A percentile compares a stretch with the other conserved stretches of the same genome.
phyloP scores from a whole-genome alignment of 2,113 vertebrate species.

The Paramormyrops kingsleyae region DNA sequence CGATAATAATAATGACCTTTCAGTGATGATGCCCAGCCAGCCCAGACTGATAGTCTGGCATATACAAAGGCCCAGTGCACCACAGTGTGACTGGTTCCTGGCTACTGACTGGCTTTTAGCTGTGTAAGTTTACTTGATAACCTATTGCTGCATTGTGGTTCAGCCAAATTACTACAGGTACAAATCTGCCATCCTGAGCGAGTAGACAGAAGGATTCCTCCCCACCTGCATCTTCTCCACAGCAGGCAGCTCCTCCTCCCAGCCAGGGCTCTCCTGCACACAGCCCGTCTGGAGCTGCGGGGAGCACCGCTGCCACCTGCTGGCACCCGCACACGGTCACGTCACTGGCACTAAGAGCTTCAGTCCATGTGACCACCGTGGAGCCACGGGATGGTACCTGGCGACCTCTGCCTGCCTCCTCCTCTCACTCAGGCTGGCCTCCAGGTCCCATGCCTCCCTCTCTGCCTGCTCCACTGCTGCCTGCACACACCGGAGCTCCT shows the following conservation, averaged over 20 bases:
- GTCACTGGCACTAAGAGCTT: neutral
- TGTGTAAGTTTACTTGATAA: neutral
- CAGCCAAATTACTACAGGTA: neutral
- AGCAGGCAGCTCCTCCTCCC: neutral
- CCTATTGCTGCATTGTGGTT: neutral
- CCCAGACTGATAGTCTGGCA: neutral
- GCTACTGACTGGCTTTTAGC: neutral
- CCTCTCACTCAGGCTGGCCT: constrained; percentile 4
- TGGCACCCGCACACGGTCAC: neutral
- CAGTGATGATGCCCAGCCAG: neutral
- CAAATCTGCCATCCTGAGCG: neutral
- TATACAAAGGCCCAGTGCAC: neutral
- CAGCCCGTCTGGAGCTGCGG: neutral
- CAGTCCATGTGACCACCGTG: neutral
- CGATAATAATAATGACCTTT: neutral
- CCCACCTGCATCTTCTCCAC: neutral
- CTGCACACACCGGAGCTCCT: constrained; percentile 1
- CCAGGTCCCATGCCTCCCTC: neutral
- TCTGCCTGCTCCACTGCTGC: neutral
- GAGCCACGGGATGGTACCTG: neutral
- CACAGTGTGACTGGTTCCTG: neutral
- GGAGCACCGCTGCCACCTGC: neutral
- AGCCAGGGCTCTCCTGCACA: neutral
- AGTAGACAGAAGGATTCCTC: neutral
- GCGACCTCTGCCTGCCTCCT: neutral